Evolutionary conservation across 2,113 vertebrate genomes (phyloP).

Genomic region (Cyprinodon tularosa): DNA sequence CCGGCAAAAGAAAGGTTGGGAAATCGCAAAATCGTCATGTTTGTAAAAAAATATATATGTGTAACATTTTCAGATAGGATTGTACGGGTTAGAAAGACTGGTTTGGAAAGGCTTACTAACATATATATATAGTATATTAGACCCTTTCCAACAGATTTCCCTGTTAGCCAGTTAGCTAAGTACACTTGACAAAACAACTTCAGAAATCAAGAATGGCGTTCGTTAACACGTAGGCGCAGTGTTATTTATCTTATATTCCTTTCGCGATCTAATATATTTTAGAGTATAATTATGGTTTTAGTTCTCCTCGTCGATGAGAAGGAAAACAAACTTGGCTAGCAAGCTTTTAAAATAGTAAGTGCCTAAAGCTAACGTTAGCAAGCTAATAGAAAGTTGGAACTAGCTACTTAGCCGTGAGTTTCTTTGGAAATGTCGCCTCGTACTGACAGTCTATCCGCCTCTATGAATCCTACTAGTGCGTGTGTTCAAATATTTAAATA

Average conservation of each 20-base stretch:
- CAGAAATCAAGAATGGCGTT: slow-evolving; percentile 6
- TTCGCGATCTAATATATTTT: neutral
- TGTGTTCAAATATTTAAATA: rapidly evolving
- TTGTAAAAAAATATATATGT: too few relatives aligned
- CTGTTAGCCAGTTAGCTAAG: slow-evolving; percentile 53
- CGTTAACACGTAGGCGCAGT: neutral
- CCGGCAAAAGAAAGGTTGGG: neutral
- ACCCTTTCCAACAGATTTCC: slow-evolving; percentile 5
- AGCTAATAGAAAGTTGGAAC: slow-evolving; percentile 59
- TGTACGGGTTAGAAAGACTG: neutral
- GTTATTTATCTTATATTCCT: neutral
- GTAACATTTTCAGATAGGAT: neutral
- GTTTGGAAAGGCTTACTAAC: neutral
- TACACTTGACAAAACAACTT: slow-evolving; percentile 1
- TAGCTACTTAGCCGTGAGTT: slow-evolving; percentile 25
- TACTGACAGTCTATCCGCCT: neutral
- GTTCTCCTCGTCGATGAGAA: neutral
- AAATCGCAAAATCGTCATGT: neutral
- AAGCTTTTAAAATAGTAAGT: slow-evolving; percentile 39
- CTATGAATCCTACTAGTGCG: rapidly evolving
- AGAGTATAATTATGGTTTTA: neutral
- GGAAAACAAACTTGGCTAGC: slow-evolving; percentile 39
- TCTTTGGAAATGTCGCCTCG: neutral
- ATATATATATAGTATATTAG: neutral
- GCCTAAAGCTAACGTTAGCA: slow-evolving; percentile 47